phyloP scores from a whole-genome alignment of 1,140 invertebrate species.

The Lepidotrigona ventralis region DNA sequence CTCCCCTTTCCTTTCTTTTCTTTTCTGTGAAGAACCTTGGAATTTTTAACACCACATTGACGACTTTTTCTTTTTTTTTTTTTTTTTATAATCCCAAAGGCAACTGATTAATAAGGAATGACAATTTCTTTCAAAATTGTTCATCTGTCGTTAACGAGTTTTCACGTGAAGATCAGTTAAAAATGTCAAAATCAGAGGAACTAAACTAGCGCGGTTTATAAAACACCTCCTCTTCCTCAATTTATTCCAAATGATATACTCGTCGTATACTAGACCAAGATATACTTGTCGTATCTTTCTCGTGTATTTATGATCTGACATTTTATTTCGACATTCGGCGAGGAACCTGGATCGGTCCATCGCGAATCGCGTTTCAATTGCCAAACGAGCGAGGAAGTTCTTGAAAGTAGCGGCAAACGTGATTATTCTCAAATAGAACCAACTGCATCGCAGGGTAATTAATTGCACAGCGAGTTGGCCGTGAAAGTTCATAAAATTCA shows the following conservation, averaged over 20 bases:
- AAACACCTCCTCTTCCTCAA: background rate
- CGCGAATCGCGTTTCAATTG: background rate
- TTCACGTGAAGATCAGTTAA: no score
- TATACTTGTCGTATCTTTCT: background rate
- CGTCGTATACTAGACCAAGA: background rate
- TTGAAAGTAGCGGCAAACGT: slow-evolving; percentile 8
- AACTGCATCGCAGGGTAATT: slow-evolving; percentile 23
- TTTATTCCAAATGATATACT: background rate
- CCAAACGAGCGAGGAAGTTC: background rate
- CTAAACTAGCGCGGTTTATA: background rate
- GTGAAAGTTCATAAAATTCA: slow-evolving; percentile 42
- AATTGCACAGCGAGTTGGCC: background rate
- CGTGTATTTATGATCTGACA: no score
- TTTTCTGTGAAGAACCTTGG: background rate
- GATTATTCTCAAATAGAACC: slow-evolving; percentile 15
- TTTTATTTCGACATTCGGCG: background rate
- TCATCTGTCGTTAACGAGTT: no score
- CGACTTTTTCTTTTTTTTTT: no score
- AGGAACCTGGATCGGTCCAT: background rate
- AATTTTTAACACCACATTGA: no score
- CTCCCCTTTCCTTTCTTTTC: background rate
- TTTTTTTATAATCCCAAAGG: no score
- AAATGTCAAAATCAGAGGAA: no score
- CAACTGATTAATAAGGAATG: no score
- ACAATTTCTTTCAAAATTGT: no score